Evolutionary conservation across 2,888 invertebrate species (phyloP), one percentile per base, ranked within the genome.

Genomic region (Elysia crispata): DNA sequence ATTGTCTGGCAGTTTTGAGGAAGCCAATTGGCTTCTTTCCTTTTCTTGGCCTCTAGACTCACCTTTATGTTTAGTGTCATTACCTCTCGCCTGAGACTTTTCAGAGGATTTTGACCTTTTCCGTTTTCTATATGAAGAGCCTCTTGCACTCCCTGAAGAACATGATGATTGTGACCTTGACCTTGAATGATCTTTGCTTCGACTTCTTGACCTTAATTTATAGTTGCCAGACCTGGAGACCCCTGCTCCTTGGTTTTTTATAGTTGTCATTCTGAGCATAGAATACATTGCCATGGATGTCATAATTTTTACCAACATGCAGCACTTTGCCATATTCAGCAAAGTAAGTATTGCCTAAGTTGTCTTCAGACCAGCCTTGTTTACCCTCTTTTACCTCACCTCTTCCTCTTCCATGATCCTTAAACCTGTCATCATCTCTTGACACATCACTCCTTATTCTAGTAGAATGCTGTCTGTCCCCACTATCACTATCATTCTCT

Each of bases 151-250:
- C 41, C 41, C 41, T 6, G 41, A 41, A 3, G 41, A n/a, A n/a
- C n/a, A 41, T 11, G 41, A 11, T 25, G 75, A 75, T 25, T 31
- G 41, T 60, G 75, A 62, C 20, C 30, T 75, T 3, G 62, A 75
- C 60, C 33, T 1, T 75, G 31, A 73, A 50, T 60, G 57, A 11
- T 60, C 28, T n/a, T 11, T 41, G 41, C 30, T 62, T 31, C 76
- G 20, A 23, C 11, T 30, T 60, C 60, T 57, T 1, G 33, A 31
- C 57, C 50, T 1, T 60, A 57, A 50, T 11, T 31, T 69, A 69
- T n/a, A 5, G 30, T 66, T 23, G 15, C 66, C 25, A 30, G 23
- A 66, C 30, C 25, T 41, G 5, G 5, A 41, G 3, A 41, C 41
- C 41, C 41, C 41, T 41, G 41, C 41, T 6, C 5, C 3, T 11